Evolutionary conservation across 2,797 vertebrate species (phyloP).

Genomic region (Pseudochirops corinnae): DNA sequence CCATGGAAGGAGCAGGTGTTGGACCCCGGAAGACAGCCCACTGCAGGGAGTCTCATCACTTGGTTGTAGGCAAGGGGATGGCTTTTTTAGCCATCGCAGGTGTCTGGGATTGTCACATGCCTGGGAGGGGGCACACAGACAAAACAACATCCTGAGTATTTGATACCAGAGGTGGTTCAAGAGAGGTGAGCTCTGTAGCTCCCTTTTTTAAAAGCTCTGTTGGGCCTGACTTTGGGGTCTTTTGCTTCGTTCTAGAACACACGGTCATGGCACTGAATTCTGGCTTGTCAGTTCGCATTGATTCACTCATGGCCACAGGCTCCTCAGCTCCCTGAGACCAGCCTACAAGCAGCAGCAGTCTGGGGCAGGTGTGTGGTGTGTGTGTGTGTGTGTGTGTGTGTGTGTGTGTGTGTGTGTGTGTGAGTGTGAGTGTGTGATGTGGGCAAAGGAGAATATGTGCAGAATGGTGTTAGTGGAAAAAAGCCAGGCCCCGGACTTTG

Average conservation of each 20-base stretch:
- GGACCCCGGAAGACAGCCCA: background rate
- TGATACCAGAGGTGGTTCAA: background rate
- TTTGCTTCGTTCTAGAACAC: background rate
- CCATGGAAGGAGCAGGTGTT: background rate
- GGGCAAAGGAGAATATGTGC: background rate
- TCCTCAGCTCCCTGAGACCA: background rate
- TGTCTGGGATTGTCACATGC: background rate
- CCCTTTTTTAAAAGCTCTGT: background rate
- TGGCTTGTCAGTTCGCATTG: background rate
- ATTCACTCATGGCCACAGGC: background rate
- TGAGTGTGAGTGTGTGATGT: too few relatives aligned
- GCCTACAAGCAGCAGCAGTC: background rate
- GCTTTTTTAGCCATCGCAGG: background rate
- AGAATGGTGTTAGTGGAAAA: background rate
- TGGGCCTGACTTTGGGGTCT: background rate
- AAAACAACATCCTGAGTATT: background rate
- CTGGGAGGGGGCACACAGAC: background rate
- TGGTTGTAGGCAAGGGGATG: background rate
- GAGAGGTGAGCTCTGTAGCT: background rate
- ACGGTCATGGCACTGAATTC: background rate
- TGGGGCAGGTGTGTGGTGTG: too few relatives aligned
- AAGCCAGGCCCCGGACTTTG: background rate
- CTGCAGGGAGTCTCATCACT: background rate
- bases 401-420: too few relatives aligned
- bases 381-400: too few relatives aligned